Conservation (phyloP, 2,797 vertebrate genomes). For the Smutsia gigantea region DNA sequence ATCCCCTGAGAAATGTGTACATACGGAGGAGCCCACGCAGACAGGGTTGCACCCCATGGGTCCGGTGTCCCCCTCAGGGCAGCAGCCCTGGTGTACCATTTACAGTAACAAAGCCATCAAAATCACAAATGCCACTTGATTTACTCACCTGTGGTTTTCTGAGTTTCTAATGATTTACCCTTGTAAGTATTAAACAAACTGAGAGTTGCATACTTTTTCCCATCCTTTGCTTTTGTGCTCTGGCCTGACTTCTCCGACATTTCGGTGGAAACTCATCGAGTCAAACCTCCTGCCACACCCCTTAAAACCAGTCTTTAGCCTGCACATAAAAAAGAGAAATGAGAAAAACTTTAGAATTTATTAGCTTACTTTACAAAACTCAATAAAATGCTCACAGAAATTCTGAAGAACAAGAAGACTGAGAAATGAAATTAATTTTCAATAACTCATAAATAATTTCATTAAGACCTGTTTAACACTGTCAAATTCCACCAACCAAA, state of each 20-base stretch:
- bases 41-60: neutral
- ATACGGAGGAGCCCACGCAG: neutral
- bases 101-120: neutral
- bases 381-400: conserved; percentile 2
- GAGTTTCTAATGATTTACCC: conserved; percentile 99
- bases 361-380: neutral
- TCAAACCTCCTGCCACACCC: conserved; percentile 94
- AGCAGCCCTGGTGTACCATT: neutral
- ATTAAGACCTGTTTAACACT: neutral
- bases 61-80: neutral
- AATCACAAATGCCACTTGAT: neutral
- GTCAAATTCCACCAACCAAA: neutral
- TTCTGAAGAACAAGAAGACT: neutral
- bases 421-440: neutral
- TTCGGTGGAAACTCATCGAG: conserved; percentile 99
- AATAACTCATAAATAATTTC: conserved; percentile 7
- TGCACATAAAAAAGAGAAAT: conserved; percentile 39
- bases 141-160: conserved; percentile 97
- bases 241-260: conserved; percentile 99
- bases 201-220: conserved; percentile 99
- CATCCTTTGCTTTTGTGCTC: conserved; percentile 99
- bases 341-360: conserved; percentile 14
- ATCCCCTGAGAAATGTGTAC: neutral
- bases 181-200: conserved; percentile 99
- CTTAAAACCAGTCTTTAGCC: conserved; percentile 91